Conservation (phyloP, 2,113 vertebrate species). For the Apodemus speciosus region DNA sequence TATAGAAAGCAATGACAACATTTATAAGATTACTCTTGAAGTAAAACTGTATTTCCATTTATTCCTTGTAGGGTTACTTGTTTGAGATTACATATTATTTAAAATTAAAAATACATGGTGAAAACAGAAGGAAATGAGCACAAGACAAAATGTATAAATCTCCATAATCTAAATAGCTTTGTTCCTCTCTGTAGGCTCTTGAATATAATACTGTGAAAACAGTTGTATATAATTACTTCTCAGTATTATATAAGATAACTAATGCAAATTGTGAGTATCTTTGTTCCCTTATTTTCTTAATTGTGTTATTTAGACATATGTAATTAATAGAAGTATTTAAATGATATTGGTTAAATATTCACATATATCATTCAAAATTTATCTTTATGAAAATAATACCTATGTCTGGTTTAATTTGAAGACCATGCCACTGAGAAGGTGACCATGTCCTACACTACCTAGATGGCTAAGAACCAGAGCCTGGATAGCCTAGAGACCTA, state of each 20-base stretch:
- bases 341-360: slow-evolving; percentile 18
- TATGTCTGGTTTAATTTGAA: not conserved
- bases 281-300: not conserved
- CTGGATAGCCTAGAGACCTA: not conserved
- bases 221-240: not conserved
- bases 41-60: not conserved
- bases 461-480: not conserved
- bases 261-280: slow-evolving; percentile 29
- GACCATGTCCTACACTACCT: not conserved
- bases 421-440: not conserved
- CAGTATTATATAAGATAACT: not conserved
- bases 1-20: not conserved
- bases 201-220: not conserved
- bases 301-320: not conserved
- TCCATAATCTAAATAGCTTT: not conserved
- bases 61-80: not conserved
- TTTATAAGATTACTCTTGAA: not conserved
- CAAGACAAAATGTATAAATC: slow-evolving; percentile 8
- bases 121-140: not conserved
- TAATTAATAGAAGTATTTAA: slow-evolving; percentile 11
- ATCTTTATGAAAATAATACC: slow-evolving; percentile 1
- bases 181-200: not conserved
- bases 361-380: not conserved
- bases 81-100: slow-evolving; percentile 16
- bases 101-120: not conserved